Conservation (phyloP, 2,113 vertebrate genomes). For the Apteryx owenii region DNA sequence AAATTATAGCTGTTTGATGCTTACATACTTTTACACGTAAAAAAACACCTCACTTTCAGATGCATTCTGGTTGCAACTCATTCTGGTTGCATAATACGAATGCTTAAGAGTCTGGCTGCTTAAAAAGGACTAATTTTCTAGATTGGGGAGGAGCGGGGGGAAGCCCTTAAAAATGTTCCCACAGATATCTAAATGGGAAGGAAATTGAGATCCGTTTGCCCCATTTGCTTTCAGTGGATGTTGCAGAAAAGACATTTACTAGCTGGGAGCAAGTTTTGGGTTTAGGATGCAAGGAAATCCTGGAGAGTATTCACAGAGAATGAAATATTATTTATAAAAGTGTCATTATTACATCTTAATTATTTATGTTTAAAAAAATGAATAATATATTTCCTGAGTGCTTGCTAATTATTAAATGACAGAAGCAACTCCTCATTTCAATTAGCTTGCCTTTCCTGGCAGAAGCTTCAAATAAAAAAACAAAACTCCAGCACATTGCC, state of each 20-base stretch:
- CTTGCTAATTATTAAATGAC: slow-evolving; percentile 72
- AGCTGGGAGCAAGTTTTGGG: slow-evolving; percentile 37
- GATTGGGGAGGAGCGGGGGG: not conserved
- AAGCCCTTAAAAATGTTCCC: slow-evolving; percentile 50
- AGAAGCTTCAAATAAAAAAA: slow-evolving; percentile 49
- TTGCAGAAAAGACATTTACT: slow-evolving; percentile 34
- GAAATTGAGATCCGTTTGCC: slow-evolving; percentile 38
- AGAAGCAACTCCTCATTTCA: slow-evolving; percentile 60
- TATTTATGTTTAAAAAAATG: slow-evolving; percentile 63
- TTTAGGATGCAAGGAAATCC: slow-evolving; percentile 52
- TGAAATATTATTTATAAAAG: slow-evolving; percentile 64
- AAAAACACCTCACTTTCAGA: not conserved
- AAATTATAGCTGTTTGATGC: not conserved
- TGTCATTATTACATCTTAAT: slow-evolving; percentile 62
- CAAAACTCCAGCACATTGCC: not conserved
- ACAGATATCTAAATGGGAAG: slow-evolving; percentile 58
- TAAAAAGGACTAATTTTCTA: slow-evolving; percentile 49
- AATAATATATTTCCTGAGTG: slow-evolving; percentile 67
- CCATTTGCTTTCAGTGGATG: slow-evolving; percentile 6
- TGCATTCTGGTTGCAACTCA: not conserved
- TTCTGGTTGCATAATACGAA: slow-evolving; percentile 46
- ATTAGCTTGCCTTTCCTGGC: slow-evolving; percentile 53
- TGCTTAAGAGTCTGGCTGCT: slow-evolving; percentile 29
- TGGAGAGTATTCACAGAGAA: slow-evolving; percentile 61
- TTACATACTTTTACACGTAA: not conserved